These are phyloP conservation scores for Eremophila alpestris DNA, from an alignment of 2,797 vertebrate genomes.

Conservation along the genomic window DNA sequence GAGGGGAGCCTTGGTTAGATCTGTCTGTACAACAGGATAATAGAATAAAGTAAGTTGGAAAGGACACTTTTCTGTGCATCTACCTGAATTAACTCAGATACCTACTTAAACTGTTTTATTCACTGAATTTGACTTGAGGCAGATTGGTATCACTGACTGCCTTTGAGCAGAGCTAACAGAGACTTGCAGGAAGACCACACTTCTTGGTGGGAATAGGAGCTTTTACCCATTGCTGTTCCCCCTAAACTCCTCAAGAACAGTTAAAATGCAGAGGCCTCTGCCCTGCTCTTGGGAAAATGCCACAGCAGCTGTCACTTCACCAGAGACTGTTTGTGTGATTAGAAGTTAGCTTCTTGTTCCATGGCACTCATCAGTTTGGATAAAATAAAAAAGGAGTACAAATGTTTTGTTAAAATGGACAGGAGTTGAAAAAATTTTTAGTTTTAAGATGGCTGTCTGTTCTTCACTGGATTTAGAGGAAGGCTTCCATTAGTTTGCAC, in stretches of 20 bases:
- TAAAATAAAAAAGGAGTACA: not conserved
- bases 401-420: not conserved
- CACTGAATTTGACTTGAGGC: not conserved
- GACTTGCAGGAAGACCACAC: not conserved
- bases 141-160: not conserved
- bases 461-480: not conserved
- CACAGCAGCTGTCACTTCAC: not conserved
- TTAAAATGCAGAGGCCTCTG: not conserved
- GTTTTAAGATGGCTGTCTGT: not conserved
- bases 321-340: not conserved
- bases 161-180: not conserved
- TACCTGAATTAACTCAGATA: not conserved
- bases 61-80: not conserved
- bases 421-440: not conserved
- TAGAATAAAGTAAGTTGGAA: not conserved
- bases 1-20: not conserved
- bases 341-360: not conserved
- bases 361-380: not conserved
- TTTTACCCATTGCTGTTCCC: not conserved
- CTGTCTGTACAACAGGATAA: not conserved
- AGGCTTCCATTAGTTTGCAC: not conserved
- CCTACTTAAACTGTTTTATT: not conserved
- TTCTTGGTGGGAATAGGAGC: not conserved
- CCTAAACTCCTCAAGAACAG: not conserved
- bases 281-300: not conserved